phyloP scores from a whole-genome alignment of 1,140 invertebrate species.

The Parapsyche elsis region DNA sequence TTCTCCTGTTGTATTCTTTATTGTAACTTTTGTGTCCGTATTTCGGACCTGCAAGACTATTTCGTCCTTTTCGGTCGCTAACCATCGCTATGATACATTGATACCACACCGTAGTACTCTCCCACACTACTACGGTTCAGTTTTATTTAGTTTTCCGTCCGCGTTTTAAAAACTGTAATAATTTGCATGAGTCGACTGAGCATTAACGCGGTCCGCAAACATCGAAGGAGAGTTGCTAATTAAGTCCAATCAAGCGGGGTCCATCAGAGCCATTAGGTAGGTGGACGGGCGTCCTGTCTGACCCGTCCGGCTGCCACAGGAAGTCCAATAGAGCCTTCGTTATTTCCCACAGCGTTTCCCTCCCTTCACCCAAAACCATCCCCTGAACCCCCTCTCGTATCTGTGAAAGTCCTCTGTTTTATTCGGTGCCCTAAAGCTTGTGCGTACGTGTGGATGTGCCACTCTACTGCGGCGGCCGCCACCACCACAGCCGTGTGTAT shows the following conservation, averaged over 20 bases:
- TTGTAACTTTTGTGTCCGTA: constrained; percentile 47
- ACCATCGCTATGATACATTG: too few species aligned
- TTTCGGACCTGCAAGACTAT: not conserved
- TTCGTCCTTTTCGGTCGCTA: not conserved
- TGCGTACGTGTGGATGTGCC: constrained; percentile 15
- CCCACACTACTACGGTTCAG: too few species aligned
- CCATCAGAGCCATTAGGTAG: constrained; percentile 65
- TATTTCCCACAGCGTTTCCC: constrained; percentile 35
- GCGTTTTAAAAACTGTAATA: too few species aligned
- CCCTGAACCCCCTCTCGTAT: constrained; percentile 13
- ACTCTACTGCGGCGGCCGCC: constrained; percentile 26
- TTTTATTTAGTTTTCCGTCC: too few species aligned
- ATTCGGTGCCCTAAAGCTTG: not conserved
- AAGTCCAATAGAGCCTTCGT: constrained; percentile 29
- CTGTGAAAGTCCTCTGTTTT: constrained; percentile 18
- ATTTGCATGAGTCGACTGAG: not conserved
- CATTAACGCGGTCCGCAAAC: constrained; percentile 56
- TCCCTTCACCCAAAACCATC: not conserved
- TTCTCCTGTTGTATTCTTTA: constrained; percentile 44
- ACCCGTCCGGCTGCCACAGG: not conserved
- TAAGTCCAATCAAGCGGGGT: constrained; percentile 67
- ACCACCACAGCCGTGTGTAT: constrained; percentile 43
- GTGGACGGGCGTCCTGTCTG: not conserved
- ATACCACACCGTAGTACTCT: too few species aligned
- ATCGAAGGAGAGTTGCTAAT: constrained; percentile 63